These are phyloP conservation scores for Mormyrops boulengeri DNA, from an alignment of 2,797 vertebrate species.

Conservation along the genomic window DNA sequence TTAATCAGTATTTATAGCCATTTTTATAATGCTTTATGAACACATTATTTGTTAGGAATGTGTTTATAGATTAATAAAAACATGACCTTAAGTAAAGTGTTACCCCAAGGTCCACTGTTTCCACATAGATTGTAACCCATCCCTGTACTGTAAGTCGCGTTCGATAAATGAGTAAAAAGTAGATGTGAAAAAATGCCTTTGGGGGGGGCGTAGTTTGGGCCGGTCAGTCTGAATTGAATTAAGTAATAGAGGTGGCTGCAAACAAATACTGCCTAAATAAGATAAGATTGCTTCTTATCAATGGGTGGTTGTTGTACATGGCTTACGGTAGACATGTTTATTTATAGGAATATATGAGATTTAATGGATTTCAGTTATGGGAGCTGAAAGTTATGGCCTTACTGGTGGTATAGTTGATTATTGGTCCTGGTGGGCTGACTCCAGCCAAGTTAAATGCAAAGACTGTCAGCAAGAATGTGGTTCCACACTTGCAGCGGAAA, in stretches of 20 bases:
- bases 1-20: not conserved
- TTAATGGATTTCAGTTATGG: not conserved
- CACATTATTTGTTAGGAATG: not conserved
- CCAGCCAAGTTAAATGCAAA: slow-evolving; percentile 82
- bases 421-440: slow-evolving; percentile 65
- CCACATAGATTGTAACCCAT: not conserved
- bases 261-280: not conserved
- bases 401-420: slow-evolving; percentile 85
- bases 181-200: not conserved
- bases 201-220: no score
- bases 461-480: slow-evolving; percentile 78
- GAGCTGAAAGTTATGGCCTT: slow-evolving; percentile 27
- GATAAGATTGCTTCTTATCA: not conserved
- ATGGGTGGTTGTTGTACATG: not conserved
- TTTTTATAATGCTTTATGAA: not conserved
- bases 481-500: slow-evolving; percentile 77
- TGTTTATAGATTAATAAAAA: not conserved
- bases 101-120: not conserved
- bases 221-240: not conserved
- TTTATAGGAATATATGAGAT: not conserved
- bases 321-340: not conserved
- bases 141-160: not conserved
- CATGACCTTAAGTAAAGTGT: not conserved
- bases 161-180: not conserved
- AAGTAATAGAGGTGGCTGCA: not conserved